Base-by-base conservation (phyloP, 2,888 invertebrate species). In the Cylindroiulus punctatus region DNA sequence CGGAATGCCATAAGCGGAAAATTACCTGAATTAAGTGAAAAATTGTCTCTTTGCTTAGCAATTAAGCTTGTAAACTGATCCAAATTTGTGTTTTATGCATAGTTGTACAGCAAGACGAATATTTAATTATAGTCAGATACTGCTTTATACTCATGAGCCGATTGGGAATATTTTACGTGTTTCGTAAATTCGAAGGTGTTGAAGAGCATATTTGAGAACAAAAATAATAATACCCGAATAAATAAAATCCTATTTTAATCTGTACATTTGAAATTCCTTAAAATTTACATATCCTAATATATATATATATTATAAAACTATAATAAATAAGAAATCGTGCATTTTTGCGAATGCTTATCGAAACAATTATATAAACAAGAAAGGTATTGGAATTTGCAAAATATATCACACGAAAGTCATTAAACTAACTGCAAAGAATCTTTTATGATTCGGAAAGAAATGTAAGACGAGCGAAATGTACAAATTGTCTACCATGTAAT, bases 11-110 rank as follows among this genome's bases (percentile, higher is more conserved):
- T 57, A n/a, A 57, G 57, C 57, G 57, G 47, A n/a, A 57, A 57
- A 57, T 57, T 57, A 57, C 19, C 57, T 19, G n/a, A 57, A 57
- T 57, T 57, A 19, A 57, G 57, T 57, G 57, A 57, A 57, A 57
- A 57, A 57, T 57, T 57, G n/a, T 57, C 57, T 57, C 19, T 57
- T 57, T 57, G 57, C 57, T 57, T 57, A 57, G 5, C 57, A 57
- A 57, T 57, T 57, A 57, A n/a, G n/a, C n/a, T 57, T 57, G 57
- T n/a, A 57, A 57, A 57, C n/a, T 57, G 57, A 57, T 57, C 57
- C 57, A n/a, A 57, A 57, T 57, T 57, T 57, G 57, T 0, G 57
- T n/a, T 57, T 2, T 7, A 57, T n/a, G 57, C n/a, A 19, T 57
- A 19, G n/a, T 0, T 1, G 7, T 57, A n/a, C 44, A 10, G 44